Evolutionary conservation across 2,113 vertebrate species (phyloP).

Genomic region (Haliaeetus leucogaster): DNA sequence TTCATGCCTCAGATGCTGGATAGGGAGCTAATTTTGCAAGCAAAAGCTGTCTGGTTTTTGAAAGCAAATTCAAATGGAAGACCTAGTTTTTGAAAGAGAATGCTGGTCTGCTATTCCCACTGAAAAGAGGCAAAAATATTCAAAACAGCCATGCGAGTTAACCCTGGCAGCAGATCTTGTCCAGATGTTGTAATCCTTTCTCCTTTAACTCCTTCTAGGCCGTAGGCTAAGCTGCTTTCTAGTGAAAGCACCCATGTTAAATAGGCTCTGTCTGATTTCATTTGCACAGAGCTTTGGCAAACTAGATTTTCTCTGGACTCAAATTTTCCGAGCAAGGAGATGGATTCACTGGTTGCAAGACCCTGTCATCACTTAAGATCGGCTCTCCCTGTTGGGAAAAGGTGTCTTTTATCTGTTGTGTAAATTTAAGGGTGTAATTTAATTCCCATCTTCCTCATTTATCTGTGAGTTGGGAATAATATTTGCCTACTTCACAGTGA

Average conservation of each 20-base stretch:
- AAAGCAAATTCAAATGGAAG: background rate
- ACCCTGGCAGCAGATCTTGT: constrained; percentile 1
- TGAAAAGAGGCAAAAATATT: background rate
- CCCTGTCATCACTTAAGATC: background rate
- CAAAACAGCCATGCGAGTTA: background rate
- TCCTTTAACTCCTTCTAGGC: constrained; percentile 19
- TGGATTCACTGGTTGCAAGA: background rate
- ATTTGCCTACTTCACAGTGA: constrained; percentile 16
- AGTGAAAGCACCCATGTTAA: background rate
- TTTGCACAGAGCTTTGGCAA: background rate
- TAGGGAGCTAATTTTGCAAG: background rate
- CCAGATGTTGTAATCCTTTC: background rate
- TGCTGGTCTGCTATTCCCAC: background rate
- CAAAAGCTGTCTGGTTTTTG: background rate
- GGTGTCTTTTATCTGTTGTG: background rate
- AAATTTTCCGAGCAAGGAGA: background rate
- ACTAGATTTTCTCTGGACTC: background rate
- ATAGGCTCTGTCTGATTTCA: rapidly evolving
- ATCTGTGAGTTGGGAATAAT: background rate
- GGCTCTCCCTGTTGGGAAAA: background rate
- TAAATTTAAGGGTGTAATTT: background rate
- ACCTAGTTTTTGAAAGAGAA: background rate
- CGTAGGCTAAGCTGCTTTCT: background rate
- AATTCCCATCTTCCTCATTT: constrained; percentile 5
- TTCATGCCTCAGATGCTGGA: background rate